Percentiles rank a stretch among this genome's conserved stretches.
Conservation (phyloP, 2,888 invertebrate species). For the Carterocephalus palaemon region DNA sequence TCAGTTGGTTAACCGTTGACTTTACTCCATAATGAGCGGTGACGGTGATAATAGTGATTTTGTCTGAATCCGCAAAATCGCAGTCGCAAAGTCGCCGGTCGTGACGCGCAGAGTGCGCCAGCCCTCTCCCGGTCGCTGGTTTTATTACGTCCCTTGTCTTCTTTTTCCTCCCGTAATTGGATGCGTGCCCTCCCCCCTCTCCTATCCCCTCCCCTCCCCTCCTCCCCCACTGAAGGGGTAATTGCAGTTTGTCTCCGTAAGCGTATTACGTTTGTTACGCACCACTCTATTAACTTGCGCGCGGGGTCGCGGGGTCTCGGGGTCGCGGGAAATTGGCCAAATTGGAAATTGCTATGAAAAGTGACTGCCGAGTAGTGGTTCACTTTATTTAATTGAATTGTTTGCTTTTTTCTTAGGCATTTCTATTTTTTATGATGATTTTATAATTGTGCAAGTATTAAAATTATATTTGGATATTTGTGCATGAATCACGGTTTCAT, state of each 20-base stretch:
- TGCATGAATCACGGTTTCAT: too few relatives aligned
- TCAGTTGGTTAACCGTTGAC: too few relatives aligned
- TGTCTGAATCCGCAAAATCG: background rate
- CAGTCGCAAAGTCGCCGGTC: slow-evolving; percentile 10
- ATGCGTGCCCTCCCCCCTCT: slow-evolving; percentile 25
- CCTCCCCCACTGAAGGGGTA: slow-evolving; percentile 27
- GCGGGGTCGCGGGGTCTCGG: slow-evolving; percentile 20
- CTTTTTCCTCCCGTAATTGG: slow-evolving; percentile 32
- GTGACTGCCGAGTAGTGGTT: background rate
- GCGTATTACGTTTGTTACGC: slow-evolving; percentile 17
- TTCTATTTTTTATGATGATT: too few relatives aligned
- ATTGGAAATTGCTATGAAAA: background rate
- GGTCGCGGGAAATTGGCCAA: background rate
- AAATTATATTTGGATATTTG: too few relatives aligned
- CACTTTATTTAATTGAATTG: too few relatives aligned
- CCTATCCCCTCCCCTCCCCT: slow-evolving; percentile 19
- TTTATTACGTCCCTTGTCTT: slow-evolving; percentile 30
- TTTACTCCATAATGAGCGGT: too few relatives aligned
- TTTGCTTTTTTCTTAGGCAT: too few relatives aligned
- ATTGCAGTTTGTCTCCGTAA: slow-evolving; percentile 27
- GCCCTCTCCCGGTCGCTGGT: slow-evolving; percentile 16
- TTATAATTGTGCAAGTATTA: too few relatives aligned
- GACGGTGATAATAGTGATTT: too few relatives aligned
- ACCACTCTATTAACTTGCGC: slow-evolving; percentile 50
- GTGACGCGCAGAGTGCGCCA: background rate